Evolutionary conservation across 2,888 invertebrate genomes (phyloP).

Genomic region (Eulithis prunata): DNA sequence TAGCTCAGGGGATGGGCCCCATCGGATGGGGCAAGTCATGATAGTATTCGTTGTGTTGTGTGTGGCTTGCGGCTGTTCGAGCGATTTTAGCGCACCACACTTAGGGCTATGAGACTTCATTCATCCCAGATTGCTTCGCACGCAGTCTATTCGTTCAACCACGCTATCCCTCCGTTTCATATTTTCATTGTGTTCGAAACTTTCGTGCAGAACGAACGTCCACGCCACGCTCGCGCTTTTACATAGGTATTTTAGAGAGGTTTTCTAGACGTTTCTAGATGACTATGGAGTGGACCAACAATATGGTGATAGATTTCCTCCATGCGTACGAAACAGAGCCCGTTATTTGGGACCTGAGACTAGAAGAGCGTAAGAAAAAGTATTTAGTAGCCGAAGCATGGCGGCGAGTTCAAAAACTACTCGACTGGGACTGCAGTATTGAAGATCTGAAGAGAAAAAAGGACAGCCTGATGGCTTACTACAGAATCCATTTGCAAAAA

Average conservation of each 20-base stretch:
- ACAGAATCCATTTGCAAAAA: conserved; percentile 10
- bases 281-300: conserved; percentile 5
- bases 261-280: neutral
- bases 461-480: conserved; percentile 10
- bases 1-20: no score
- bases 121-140: neutral
- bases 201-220: neutral
- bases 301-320: conserved; percentile 7
- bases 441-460: conserved; percentile 11
- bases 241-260: no score
- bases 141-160: neutral
- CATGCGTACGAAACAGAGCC: conserved; percentile 6
- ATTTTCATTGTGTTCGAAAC: neutral
- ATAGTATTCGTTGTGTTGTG: neutral
- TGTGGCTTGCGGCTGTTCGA: neutral
- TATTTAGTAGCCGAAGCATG: neutral
- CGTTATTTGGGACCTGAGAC: conserved; percentile 6
- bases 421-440: conserved; percentile 1
- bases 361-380: conserved; percentile 2
- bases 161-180: neutral
- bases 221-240: neutral
- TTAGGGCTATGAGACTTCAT: neutral
- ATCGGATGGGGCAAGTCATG: no score
- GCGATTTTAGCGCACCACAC: neutral
- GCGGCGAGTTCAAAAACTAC: neutral